Base-by-base conservation (phyloP, 2,797 vertebrate species). In the Peromyscus eremicus region DNA sequence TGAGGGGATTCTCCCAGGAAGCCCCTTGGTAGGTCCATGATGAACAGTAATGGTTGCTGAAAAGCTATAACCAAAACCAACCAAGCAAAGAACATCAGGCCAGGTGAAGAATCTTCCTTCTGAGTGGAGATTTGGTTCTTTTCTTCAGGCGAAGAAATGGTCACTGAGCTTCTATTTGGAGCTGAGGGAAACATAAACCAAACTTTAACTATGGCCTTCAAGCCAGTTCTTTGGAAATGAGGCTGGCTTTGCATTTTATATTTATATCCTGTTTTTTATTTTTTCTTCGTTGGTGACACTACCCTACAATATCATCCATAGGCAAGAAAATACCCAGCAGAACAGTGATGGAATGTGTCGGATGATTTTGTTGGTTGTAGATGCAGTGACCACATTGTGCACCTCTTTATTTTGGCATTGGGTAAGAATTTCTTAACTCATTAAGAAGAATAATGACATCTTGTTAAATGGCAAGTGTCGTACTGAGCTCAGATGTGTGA, bases 391-490 rank as follows among this genome's bases (percentile, higher is more conserved):
- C 23, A 64, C 19, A 46, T n/a, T 43, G 7, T 23, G 16, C 2
- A 5, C 34, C 76, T 94, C 49, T 55, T 82, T 71, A n/a, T 96
- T 83, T 84, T 82, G 55, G 43, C 79, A 49, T 93, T 85, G 40
- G 3, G 17, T 86, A 79, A 91, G 66, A 37, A 60, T 89, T 40
- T 71, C 43, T 91, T 96, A 43, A 32, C 16, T 91, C 84, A 29
- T 46, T 62, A 17, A 46, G 13, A 71, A 37, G 19, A 81, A 76
- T 16, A 68, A 23, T 19, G 62, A 1, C 29, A 60, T 77, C 79
- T 46, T 46, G 19, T 46, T 89, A 71, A 27, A 21, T 75, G 32
- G 73, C 84, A 71, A 81, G 14, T 57, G 73, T 91, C 29, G 0
- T 23, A 6, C 40, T 62, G 66, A 27, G 6, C 64, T 79, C 60